These are phyloP conservation scores for Ennomos fuscantarius DNA, from an alignment of 2,888 invertebrate genomes.

Conservation along the genomic window DNA sequence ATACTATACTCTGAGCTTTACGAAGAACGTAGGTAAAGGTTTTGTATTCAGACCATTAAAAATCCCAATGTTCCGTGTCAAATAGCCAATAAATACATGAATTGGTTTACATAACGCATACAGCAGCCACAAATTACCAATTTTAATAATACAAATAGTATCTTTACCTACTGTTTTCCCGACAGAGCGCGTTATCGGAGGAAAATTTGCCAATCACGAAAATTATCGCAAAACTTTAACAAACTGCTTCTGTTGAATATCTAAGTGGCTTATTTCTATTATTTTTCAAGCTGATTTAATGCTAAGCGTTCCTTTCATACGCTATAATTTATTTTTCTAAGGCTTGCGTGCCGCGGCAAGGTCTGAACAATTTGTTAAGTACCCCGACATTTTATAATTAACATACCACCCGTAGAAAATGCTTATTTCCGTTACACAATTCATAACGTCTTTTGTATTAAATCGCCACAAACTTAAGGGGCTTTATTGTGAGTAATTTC, in stretches of 20 bases:
- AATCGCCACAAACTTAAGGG: not conserved
- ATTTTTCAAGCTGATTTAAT: constrained; percentile 4
- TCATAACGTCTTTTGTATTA: constrained; percentile 4
- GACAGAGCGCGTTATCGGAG: no score
- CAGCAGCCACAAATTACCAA: not conserved
- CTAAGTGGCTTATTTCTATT: not conserved
- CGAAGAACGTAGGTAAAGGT: no score
- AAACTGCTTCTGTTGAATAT: not conserved
- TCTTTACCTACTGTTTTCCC: no score
- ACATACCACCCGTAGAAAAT: constrained; percentile 20
- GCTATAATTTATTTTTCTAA: constrained; percentile 11
- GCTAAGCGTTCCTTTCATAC: constrained; percentile 16
- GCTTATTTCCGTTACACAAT: constrained; percentile 25
- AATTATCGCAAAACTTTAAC: not conserved
- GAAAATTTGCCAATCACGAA: no score
- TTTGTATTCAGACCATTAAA: no score
- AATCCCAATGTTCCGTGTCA: not conserved
- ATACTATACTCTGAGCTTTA: no score
- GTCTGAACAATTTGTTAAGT: constrained; percentile 28
- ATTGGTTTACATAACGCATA: constrained; percentile 5
- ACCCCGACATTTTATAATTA: constrained; percentile 25
- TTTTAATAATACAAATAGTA: no score
- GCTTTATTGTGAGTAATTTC: not conserved
- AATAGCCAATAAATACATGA: constrained; percentile 12
- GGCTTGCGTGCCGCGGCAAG: constrained; percentile 24